A percentile compares a stretch with the other conserved stretches of the same genome.
Conservation (phyloP, 2,113 vertebrate genomes). For the Hippotragus niger region DNA sequence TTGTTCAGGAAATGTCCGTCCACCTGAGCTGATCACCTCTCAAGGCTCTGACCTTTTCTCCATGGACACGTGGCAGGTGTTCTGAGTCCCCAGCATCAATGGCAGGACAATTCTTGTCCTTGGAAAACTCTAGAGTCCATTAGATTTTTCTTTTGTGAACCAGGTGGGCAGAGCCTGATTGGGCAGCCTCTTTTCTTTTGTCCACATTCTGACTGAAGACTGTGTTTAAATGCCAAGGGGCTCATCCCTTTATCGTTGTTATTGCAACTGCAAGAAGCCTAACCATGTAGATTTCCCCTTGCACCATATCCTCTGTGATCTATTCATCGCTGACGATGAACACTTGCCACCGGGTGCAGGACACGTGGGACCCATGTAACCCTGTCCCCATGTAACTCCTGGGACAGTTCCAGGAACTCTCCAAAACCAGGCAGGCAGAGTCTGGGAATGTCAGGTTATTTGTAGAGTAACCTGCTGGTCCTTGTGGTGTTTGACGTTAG, state of each 20-base stretch:
- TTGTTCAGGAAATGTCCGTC: accelerated
- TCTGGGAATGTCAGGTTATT: not conserved
- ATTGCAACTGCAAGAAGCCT: not conserved
- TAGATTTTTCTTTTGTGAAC: not conserved
- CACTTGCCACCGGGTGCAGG: not conserved
- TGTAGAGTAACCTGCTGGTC: not conserved
- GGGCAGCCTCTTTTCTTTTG: not conserved
- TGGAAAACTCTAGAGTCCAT: not conserved
- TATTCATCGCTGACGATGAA: not conserved
- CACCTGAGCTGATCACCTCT: not conserved
- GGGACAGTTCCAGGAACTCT: not conserved
- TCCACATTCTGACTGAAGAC: not conserved
- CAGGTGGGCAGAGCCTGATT: not conserved
- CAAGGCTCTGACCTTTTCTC: not conserved
- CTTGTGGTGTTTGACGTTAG: not conserved
- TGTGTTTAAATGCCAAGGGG: constrained; percentile 9
- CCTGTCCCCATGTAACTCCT: not conserved
- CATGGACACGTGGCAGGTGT: not conserved
- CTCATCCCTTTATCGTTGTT: not conserved
- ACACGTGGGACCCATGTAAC: not conserved
- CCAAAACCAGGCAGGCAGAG: not conserved
- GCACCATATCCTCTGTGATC: not conserved
- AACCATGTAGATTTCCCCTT: constrained; percentile 4
- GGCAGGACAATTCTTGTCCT: not conserved
- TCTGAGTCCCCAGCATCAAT: not conserved